Percentiles rank a stretch among this genome's conserved stretches.
Conservation (phyloP, 2,797 vertebrate genomes). For the Epinephelus coioides region DNA sequence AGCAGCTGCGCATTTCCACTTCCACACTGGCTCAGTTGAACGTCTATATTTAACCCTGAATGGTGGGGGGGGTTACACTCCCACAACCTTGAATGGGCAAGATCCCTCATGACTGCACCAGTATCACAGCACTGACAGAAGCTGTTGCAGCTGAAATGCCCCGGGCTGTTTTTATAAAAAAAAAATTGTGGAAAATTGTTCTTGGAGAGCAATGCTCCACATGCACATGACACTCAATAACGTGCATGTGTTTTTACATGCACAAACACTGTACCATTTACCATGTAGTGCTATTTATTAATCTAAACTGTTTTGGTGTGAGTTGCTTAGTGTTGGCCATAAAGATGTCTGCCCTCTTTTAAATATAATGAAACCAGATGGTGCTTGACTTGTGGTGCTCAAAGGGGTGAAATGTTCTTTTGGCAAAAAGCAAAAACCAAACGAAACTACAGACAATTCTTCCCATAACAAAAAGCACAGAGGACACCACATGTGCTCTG, state of each 20-base stretch:
- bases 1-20: conserved; percentile 68
- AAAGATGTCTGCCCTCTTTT: too few relatives aligned
- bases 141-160: conserved; percentile 14
- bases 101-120: conserved; percentile 18
- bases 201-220: not conserved
- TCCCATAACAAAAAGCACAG: conserved; percentile 15
- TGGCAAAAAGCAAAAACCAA: not conserved
- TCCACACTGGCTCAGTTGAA: conserved; percentile 30
- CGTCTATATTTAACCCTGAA: conserved; percentile 77
- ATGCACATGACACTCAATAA: not conserved
- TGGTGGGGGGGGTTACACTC: conserved; percentile 29
- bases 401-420: too few relatives aligned
- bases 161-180: not conserved
- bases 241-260: not conserved
- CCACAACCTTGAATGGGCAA: conserved; percentile 75
- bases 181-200: not conserved
- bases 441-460: not conserved
- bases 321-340: too few relatives aligned
- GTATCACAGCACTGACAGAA: not conserved
- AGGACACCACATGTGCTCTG: conserved; percentile 2
- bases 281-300: too few relatives aligned
- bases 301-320: too few relatives aligned
- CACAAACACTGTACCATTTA: not conserved
- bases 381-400: too few relatives aligned
- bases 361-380: too few relatives aligned